A percentile compares a stretch with the other conserved stretches of the same genome.
phyloP scores from a whole-genome alignment of 2,888 invertebrate genomes.

The Archips xylosteana region DNA sequence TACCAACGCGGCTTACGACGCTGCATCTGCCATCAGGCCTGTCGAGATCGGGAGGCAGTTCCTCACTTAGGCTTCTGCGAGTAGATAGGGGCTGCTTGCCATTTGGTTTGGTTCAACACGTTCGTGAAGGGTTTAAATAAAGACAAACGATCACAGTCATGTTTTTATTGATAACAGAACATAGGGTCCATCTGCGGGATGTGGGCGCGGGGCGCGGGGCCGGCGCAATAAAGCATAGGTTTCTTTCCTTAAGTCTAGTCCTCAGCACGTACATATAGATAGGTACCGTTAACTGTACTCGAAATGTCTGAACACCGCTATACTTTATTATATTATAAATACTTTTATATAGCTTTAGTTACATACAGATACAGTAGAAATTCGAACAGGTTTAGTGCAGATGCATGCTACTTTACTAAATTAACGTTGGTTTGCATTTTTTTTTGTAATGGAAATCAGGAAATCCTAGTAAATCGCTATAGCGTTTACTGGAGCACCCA shows the following conservation, averaged over 20 bases:
- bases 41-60: too few species aligned
- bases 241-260: constrained; percentile 24
- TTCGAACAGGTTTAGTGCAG: constrained; percentile 24
- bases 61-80: too few species aligned
- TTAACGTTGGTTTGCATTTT: constrained; percentile 13
- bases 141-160: constrained; percentile 55
- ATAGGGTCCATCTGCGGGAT: constrained; percentile 57
- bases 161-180: constrained; percentile 78
- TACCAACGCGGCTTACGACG: too few species aligned
- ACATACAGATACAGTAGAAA: constrained; percentile 34
- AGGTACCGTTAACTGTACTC: constrained; percentile 27
- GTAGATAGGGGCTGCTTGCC: too few species aligned
- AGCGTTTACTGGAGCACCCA: too few species aligned
- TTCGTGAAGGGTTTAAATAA: constrained; percentile 37
- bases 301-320: constrained; percentile 34
- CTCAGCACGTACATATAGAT: constrained; percentile 13
- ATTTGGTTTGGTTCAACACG: too few species aligned
- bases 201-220: background rate
- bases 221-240: constrained; percentile 21
- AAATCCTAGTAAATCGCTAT: background rate
- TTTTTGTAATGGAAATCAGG: constrained; percentile 11
- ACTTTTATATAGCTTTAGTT: constrained; percentile 7
- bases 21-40: too few species aligned
- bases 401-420: constrained; percentile 16
- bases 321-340: constrained; percentile 19